These are phyloP conservation scores for Epizoanthus ramosus DNA, from an alignment of 92 coral and sea anemone genomes.

Conservation along the genomic window DNA sequence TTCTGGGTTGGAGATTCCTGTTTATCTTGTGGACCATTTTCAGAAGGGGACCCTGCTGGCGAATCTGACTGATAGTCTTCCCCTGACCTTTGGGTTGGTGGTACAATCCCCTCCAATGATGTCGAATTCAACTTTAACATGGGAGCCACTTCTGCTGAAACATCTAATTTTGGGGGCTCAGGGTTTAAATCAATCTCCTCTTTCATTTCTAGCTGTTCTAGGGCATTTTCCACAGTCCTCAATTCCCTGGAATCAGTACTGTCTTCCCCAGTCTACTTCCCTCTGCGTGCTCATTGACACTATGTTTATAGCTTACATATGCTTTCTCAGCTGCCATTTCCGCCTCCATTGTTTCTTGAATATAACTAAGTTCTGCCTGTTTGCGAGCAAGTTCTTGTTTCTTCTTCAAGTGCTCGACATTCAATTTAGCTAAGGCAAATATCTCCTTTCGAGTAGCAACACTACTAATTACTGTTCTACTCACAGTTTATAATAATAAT, in stretches of 20 bases:
- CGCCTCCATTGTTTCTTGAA: slow-evolving; percentile 14
- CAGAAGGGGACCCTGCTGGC: background rate
- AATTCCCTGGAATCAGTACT: background rate
- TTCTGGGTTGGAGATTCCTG: slow-evolving; percentile 6
- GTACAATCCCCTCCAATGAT: background rate
- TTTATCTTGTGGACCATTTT: background rate
- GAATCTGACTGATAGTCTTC: background rate
- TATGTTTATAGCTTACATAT: slow-evolving; percentile 1
- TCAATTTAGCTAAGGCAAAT: slow-evolving; percentile 38
- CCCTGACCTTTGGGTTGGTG: no score
- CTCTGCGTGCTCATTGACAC: background rate
- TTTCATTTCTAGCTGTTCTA: background rate
- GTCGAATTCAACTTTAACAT: background rate
- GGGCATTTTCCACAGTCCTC: background rate
- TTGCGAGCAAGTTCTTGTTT: background rate
- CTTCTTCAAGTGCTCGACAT: slow-evolving; percentile 5
- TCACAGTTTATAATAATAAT: no score
- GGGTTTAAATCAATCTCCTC: background rate
- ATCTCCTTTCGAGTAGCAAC: slow-evolving; percentile 33
- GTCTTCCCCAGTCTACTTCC: background rate
- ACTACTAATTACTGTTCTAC: slow-evolving; percentile 36
- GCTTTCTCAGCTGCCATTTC: slow-evolving; percentile 17
- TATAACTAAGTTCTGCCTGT: background rate
- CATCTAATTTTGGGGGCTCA: background rate
- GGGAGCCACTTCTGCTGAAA: background rate